These are phyloP conservation scores for Spodoptera litura DNA, from an alignment of 1,140 invertebrate species.

Conservation along the genomic window DNA sequence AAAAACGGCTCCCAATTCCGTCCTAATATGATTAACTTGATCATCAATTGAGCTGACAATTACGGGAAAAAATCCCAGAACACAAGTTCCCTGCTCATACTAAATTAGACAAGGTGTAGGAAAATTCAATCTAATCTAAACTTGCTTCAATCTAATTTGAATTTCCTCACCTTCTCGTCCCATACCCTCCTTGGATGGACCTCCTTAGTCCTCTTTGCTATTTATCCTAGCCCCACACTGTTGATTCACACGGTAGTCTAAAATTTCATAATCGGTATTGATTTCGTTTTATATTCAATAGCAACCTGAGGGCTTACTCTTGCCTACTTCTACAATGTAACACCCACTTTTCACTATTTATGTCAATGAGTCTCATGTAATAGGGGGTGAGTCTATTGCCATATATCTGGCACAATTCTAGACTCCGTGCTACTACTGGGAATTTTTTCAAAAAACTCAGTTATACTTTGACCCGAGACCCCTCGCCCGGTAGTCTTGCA, in stretches of 20 bases:
- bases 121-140: conserved; percentile 84
- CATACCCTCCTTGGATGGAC: conserved; percentile 55
- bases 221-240: conserved; percentile 29
- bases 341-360: too few relatives aligned
- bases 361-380: too few relatives aligned
- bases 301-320: too few relatives aligned
- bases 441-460: too few relatives aligned
- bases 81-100: conserved; percentile 52
- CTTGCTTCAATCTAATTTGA: conserved; percentile 83
- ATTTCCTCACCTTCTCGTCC: conserved; percentile 65
- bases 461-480: too few relatives aligned
- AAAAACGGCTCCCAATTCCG: neutral
- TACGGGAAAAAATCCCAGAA: neutral
- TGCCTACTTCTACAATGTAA: too few relatives aligned
- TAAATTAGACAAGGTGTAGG: conserved; percentile 82
- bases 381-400: too few relatives aligned
- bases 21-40: neutral
- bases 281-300: too few relatives aligned
- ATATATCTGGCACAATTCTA: too few relatives aligned
- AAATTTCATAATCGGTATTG: neutral
- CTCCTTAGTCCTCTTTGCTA: conserved; percentile 20
- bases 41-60: conserved; percentile 6
- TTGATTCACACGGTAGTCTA: conserved; percentile 17
- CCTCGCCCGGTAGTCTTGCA: too few relatives aligned
- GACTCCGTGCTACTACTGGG: too few relatives aligned